Conservation (phyloP, 2,888 invertebrate species). For the Platynereis dumerilii region DNA sequence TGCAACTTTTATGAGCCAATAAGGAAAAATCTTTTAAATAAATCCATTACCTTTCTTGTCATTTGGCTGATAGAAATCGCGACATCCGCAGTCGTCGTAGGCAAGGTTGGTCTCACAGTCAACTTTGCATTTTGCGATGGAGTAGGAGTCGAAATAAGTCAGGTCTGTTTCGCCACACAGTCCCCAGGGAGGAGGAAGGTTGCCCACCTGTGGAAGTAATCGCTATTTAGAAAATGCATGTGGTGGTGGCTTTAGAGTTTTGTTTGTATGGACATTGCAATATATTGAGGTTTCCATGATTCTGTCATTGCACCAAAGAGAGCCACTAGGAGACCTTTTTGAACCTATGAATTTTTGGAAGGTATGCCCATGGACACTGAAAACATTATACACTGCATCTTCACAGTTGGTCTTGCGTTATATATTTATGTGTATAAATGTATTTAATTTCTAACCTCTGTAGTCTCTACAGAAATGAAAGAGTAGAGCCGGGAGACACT, state of each 20-base stretch:
- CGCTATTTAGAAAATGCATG: no score
- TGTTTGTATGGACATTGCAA: no score
- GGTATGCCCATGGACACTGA: no score
- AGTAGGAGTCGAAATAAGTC: constrained; percentile 15
- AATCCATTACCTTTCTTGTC: constrained; percentile 14
- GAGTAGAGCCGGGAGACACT: constrained; percentile 26
- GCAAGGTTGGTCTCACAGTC: constrained; percentile 21
- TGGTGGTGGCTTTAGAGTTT: no score
- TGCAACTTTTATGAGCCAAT: no score
- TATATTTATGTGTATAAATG: no score
- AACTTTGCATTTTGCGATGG: constrained; percentile 12
- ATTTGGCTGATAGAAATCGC: constrained; percentile 20
- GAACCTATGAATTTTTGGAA: no score
- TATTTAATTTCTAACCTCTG: constrained; percentile 10
- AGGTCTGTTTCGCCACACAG: constrained; percentile 11
- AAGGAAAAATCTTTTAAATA: background rate
- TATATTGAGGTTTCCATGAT: no score
- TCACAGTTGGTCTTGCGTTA: no score
- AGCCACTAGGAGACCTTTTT: no score
- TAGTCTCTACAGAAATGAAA: constrained; percentile 26
- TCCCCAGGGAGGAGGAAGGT: constrained; percentile 21
- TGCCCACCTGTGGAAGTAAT: constrained; percentile 23
- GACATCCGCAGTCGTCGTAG: constrained; percentile 10
- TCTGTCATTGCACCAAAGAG: no score
- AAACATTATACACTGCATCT: no score